Percentiles rank a stretch among this genome's conserved stretches.
Conservation (phyloP, 1,140 invertebrate species). For the Ceratina australensis region DNA sequence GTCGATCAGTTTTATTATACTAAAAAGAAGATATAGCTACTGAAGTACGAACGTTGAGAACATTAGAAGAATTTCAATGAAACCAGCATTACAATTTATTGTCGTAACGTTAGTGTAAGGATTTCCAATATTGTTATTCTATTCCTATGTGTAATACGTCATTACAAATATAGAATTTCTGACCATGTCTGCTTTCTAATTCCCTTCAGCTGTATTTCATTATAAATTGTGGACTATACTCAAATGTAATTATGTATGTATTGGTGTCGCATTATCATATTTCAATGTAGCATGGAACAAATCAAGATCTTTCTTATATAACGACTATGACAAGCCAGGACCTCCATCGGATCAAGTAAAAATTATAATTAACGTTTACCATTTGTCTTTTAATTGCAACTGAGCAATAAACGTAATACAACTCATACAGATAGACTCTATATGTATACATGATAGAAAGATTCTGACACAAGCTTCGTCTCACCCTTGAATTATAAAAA, state of each 20-base stretch:
- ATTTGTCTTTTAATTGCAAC: slow-evolving; percentile 20
- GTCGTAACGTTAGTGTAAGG: neutral
- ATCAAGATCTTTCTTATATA: neutral
- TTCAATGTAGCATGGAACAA: slow-evolving; percentile 1
- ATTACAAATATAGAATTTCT: slow-evolving; percentile 23
- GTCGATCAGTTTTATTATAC: neutral
- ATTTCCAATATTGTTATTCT: neutral
- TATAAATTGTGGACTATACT: slow-evolving; percentile 33
- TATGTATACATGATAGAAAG: no score
- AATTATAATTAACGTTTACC: slow-evolving; percentile 10
- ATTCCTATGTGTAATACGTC: slow-evolving; percentile 1
- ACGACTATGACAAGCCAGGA: slow-evolving; percentile 29
- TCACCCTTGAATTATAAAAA: no score
- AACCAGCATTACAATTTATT: slow-evolving; percentile 9
- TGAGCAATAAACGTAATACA: slow-evolving; percentile 44
- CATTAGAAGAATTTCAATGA: neutral
- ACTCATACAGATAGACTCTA: neutral
- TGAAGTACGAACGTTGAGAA: no score
- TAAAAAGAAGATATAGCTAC: no score
- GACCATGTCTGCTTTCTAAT: neutral
- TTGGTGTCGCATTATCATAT: slow-evolving; percentile 21
- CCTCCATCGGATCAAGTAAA: slow-evolving; percentile 13
- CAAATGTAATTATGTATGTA: slow-evolving; percentile 19
- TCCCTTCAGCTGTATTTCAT: neutral
- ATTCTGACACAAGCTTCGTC: no score